Conservation (phyloP, 2,797 vertebrate genomes). For the Sarcophilus harrisii region DNA sequence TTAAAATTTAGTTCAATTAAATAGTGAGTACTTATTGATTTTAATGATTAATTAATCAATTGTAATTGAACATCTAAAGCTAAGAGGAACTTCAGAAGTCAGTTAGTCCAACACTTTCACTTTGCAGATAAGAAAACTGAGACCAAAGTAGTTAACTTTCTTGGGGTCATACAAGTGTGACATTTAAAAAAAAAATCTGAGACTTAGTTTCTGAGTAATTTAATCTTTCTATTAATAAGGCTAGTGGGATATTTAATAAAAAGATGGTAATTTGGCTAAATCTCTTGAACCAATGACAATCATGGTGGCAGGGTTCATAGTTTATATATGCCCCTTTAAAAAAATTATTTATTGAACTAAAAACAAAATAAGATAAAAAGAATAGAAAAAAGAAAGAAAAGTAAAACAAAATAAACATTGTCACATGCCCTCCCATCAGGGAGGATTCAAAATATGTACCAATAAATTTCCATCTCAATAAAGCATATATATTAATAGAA, state of each 20-base stretch:
- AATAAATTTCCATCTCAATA: too few relatives aligned
- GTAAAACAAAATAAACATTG: too few relatives aligned
- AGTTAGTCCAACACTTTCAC: background rate
- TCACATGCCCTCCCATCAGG: too few relatives aligned
- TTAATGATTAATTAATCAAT: background rate
- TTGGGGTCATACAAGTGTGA: background rate
- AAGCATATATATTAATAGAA: too few relatives aligned
- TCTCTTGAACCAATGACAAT: background rate
- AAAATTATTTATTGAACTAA: too few relatives aligned
- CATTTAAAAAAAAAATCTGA: background rate
- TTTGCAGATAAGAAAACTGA: background rate
- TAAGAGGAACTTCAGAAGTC: background rate
- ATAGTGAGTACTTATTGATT: background rate
- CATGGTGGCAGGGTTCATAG: background rate
- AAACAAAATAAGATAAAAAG: too few relatives aligned
- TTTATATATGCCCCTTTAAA: background rate
- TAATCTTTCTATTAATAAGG: background rate
- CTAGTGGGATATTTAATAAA: background rate
- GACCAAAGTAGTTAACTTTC: background rate
- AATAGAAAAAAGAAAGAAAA: too few relatives aligned
- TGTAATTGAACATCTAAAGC: background rate
- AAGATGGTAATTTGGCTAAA: background rate
- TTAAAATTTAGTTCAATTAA: background rate
- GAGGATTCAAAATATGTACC: too few relatives aligned
- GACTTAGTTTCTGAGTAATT: background rate